Base-by-base conservation (phyloP, 2,113 vertebrate species). In the Jacana jacana region DNA sequence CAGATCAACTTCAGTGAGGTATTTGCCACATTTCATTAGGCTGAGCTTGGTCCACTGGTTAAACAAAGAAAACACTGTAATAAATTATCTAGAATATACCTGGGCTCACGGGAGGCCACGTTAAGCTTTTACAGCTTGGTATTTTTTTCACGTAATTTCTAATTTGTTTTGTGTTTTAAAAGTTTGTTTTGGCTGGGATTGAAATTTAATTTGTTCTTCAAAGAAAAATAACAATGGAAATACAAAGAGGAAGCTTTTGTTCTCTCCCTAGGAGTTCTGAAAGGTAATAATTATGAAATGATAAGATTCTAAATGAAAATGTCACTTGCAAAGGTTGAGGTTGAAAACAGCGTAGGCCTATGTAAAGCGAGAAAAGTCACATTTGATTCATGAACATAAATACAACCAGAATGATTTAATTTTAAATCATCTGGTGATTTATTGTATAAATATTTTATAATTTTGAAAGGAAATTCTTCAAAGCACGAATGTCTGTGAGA, bases 231-330 rank as follows among this genome's bases (percentile, higher is more conserved):
- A 98, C 98, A 98, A 98, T 98, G 89, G 93, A 89, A 97, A 95
- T 79, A 96, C 81, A 97, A 97, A 97, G 96, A 96, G 94, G 97
- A 98, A 97, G 96, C 95, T 97, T 98, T 98, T 98, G 93, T 97
- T 98, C 94, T 71, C 95, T 98, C 97, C 93, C 97, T 95, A 91
- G 95, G 97, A 98, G 97, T 97, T 97, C 97, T 97, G 97, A 97
- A 98, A 98, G 97, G 98, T 98, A 98, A 98, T 98, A 98, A 98
- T 98, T 98, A 98, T 95, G 95, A 97, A 98, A 97, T 97, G 98
- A 98, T 98, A 98, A 98, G 95, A 98, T 96, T 97, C 97, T 97
- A 98, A 98, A 98, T 98, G 98, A 98, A 98, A 98, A 98, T 98
- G 97, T 98, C 96, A 30, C 96, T 97, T 69, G 94, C 89, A 98